Conservation (phyloP, 2,888 invertebrate genomes). For the Gymnosoma rotundatum region DNA sequence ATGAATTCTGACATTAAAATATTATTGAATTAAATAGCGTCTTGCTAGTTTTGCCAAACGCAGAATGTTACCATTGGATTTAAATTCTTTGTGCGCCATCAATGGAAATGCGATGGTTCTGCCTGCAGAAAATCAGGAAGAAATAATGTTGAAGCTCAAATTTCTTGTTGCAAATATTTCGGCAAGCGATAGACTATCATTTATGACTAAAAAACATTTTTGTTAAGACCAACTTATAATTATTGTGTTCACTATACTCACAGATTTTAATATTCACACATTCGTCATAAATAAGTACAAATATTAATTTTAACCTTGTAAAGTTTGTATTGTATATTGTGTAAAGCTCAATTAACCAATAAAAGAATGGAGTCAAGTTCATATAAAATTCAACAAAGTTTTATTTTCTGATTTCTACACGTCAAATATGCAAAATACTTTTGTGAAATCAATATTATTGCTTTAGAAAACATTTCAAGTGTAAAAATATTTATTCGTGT, state of each 20-base stretch:
- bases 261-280: neutral
- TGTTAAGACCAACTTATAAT: neutral
- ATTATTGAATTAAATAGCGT: too few relatives aligned
- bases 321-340: constrained; percentile 2
- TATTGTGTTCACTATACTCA: constrained; percentile 1
- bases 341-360: constrained; percentile 51
- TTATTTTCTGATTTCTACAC: constrained; percentile 8
- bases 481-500: constrained; percentile 21
- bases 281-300: neutral
- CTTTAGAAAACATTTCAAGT: neutral
- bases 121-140: too few relatives aligned
- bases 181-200: too few relatives aligned
- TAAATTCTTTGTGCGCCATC: too few relatives aligned
- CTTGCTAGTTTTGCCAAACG: too few relatives aligned
- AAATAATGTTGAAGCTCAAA: too few relatives aligned
- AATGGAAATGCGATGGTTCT: too few relatives aligned
- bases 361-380: constrained; percentile 11
- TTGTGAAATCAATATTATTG: constrained; percentile 43
- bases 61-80: too few relatives aligned
- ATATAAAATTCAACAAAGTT: neutral
- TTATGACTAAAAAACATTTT: neutral
- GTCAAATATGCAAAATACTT: constrained; percentile 13
- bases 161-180: too few relatives aligned
- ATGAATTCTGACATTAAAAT: too few relatives aligned
- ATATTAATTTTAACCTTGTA: constrained; percentile 40